Evolutionary conservation across 2,888 invertebrate genomes (phyloP).

Genomic region (Torymus tubicola): DNA sequence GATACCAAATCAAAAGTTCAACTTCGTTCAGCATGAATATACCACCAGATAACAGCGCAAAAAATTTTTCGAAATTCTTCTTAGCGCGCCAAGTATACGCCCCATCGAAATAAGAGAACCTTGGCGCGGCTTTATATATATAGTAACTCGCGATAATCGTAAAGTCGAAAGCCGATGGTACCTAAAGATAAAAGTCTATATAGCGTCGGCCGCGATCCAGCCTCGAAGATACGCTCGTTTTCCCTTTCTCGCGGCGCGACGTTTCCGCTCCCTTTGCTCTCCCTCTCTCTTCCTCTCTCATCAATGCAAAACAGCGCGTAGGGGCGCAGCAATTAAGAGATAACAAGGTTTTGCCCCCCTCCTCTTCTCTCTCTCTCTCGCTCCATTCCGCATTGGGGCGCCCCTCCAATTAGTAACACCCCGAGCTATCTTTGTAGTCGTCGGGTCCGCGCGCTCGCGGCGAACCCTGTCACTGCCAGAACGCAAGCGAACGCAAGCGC

Average conservation of each 20-base stretch:
- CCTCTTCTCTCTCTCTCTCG: conserved; percentile 72
- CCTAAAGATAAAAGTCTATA: no score
- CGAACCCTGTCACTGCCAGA: conserved; percentile 63
- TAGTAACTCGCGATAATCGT: conserved; percentile 4
- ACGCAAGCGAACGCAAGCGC: conserved; percentile 45
- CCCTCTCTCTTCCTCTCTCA: conserved; percentile 62
- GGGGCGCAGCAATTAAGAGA: conserved; percentile 76
- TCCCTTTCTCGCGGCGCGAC: background rate
- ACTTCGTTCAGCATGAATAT: no score
- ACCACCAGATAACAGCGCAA: no score
- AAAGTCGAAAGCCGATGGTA: conserved; percentile 15
- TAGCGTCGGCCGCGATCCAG: background rate
- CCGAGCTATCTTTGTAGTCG: conserved; percentile 63
- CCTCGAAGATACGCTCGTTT: background rate
- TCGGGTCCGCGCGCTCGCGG: conserved; percentile 23
- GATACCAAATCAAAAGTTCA: no score
- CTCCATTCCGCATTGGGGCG: conserved; percentile 65
- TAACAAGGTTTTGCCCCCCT: conserved; percentile 75
- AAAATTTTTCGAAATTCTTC: no score
- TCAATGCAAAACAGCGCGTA: conserved; percentile 75
- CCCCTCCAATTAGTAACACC: conserved; percentile 77
- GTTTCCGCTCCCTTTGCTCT: no score
- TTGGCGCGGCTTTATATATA: no score
- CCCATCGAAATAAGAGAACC: no score
- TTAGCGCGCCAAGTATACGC: no score